Conservation (phyloP, 1,140 invertebrate species). For the Archivesica marissinica region DNA sequence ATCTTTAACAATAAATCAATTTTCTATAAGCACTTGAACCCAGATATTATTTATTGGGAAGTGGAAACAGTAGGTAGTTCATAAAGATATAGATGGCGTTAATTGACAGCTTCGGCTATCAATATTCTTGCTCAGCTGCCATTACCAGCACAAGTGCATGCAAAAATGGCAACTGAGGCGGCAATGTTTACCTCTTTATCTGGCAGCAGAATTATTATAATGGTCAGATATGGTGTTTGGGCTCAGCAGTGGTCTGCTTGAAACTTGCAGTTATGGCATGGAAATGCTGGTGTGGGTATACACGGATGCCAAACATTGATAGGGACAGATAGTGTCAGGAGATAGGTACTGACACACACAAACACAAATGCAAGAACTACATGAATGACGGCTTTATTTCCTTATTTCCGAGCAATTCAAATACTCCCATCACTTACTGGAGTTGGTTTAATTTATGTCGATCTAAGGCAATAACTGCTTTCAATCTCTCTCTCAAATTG, state of each 20-base stretch:
- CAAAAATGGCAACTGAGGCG: not conserved
- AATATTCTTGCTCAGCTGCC: not conserved
- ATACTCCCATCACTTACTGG: too few relatives aligned
- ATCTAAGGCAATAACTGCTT: too few relatives aligned
- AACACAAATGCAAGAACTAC: not conserved
- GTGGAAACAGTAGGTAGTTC: constrained; percentile 13
- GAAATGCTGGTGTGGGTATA: not conserved
- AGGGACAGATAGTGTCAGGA: not conserved
- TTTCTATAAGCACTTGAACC: constrained; percentile 57
- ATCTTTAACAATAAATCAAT: constrained; percentile 62
- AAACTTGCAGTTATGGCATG: not conserved
- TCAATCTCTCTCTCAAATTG: too few relatives aligned
- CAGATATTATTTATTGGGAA: constrained; percentile 52
- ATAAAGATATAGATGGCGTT: constrained; percentile 49
- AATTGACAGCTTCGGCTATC: constrained; percentile 55
- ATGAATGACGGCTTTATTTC: not conserved
- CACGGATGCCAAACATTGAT: not conserved
- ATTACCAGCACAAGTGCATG: not conserved
- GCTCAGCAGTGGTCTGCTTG: not conserved
- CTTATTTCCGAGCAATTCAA: not conserved
- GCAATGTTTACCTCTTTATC: not conserved
- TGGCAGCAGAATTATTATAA: not conserved
- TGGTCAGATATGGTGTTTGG: not conserved
- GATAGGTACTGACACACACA: not conserved
- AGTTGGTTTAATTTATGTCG: too few relatives aligned